Percentiles rank a stretch among this genome's conserved stretches.
These are phyloP conservation scores for Lydus trimaculatus DNA, from an alignment of 2,888 invertebrate genomes.

Conservation along the genomic window DNA sequence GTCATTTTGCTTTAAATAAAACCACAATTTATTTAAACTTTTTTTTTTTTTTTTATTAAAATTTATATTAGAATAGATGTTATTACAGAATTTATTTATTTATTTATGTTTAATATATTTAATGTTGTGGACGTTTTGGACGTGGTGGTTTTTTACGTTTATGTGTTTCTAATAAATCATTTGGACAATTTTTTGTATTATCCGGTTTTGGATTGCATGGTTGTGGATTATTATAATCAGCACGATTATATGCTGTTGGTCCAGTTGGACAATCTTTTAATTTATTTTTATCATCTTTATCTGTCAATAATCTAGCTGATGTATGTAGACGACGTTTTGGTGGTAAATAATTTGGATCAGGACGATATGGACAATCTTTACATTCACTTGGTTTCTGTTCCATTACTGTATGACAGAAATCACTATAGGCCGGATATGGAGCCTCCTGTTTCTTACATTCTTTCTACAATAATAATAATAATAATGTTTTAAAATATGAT, in stretches of 20 bases:
- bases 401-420: conserved; percentile 44
- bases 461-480: conserved; percentile 26
- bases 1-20: too few relatives aligned
- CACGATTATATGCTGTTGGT: not conserved
- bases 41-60: too few relatives aligned
- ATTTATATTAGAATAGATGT: too few relatives aligned
- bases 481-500: conserved; percentile 18
- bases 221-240: not conserved
- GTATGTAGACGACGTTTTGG: conserved; percentile 40
- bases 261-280: not conserved
- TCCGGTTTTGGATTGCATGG: not conserved
- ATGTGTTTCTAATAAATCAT: not conserved
- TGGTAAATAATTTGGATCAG: conserved; percentile 42
- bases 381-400: conserved; percentile 42
- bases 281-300: too few relatives aligned
- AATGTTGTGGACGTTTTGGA: too few relatives aligned
- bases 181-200: not conserved
- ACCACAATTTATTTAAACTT: too few relatives aligned
- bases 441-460: conserved; percentile 43
- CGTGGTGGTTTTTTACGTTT: not conserved
- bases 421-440: conserved; percentile 48
- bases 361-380: conserved; percentile 44
- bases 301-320: not conserved
- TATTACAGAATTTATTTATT: too few relatives aligned
- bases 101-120: too few relatives aligned